Base-by-base conservation (phyloP, 2,888 invertebrate species). In the Ornithoptera alexandrae region DNA sequence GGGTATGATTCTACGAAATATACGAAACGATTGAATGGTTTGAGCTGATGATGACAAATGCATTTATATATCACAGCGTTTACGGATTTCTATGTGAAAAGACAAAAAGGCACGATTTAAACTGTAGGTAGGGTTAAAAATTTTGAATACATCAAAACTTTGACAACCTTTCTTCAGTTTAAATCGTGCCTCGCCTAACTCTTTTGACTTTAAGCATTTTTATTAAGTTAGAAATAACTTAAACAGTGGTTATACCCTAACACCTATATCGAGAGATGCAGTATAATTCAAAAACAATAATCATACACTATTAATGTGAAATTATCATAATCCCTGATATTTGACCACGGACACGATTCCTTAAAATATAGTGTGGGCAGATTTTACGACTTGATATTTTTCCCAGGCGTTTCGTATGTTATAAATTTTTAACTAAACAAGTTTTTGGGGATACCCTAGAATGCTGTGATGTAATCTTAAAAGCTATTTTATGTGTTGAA, bases 311-410 rank as follows among this genome's bases (percentile, higher is more conserved):
- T 24, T 18, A 65, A 42, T 22, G 57, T 61, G 15, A 30, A 65
- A 69, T 69, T 69, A 69, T 46, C 65, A 65, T 69, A 69, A 69
- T 69, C 69, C 65, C 57, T 57, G 36, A 42, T 61, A 62, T n/a
- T 8, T 12, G n/a, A 30, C 8, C 17, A 56, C 46, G 56, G 61
- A 24, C 69, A 69, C 65, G 65, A 57, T 30, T 60, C 60, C 60
- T 69, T 57, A 7, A 15, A 46, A 57, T 46, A n/a, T 65, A 24
- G 46, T 69, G 69, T 69, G 69, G 69, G 69, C 22, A 57, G 65
- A 62, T 22, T 69, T 69, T 69, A 69, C 65, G 61, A 56, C 39
- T 50, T 39, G 59, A 65, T 65, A 60, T 18, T 50, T 46, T 60
- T 66, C 66, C 46, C 46, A 65, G 65, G 17, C 58, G 63, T 61